Conservation (phyloP, 2,888 invertebrate genomes). For the Agelastica alni region DNA sequence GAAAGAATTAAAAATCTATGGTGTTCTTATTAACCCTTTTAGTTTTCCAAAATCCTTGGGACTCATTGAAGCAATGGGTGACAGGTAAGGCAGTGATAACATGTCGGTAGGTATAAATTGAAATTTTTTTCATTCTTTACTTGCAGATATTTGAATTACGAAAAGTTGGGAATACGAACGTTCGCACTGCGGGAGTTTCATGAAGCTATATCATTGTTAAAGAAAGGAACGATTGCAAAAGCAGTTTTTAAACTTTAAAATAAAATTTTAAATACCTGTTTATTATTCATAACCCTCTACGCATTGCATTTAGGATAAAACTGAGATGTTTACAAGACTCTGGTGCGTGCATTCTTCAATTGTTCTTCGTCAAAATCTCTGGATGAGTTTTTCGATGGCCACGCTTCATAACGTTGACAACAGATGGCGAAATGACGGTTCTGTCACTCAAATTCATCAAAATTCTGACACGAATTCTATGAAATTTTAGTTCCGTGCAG, state of each 20-base stretch:
- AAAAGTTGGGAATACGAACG: slow-evolving; percentile 64
- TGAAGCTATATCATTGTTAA: slow-evolving; percentile 60
- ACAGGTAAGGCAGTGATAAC: slow-evolving; percentile 34
- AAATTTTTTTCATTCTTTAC: not conserved
- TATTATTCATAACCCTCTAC: too few species aligned
- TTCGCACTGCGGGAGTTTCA: slow-evolving; percentile 61
- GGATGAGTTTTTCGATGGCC: too few species aligned
- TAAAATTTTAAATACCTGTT: too few species aligned
- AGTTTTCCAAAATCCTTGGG: slow-evolving; percentile 68
- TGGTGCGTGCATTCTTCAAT: too few species aligned
- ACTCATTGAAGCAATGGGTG: slow-evolving; percentile 67
- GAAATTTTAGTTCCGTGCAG: too few species aligned
- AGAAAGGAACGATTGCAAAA: slow-evolving; percentile 63
- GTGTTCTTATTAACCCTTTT: slow-evolving; percentile 70
- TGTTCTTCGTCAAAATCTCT: too few species aligned
- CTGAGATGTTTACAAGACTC: not conserved
- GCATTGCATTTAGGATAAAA: too few species aligned
- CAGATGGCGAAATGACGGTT: too few species aligned
- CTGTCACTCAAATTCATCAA: too few species aligned
- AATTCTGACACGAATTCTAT: too few species aligned
- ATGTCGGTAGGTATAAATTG: slow-evolving; percentile 1
- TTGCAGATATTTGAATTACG: slow-evolving; percentile 64
- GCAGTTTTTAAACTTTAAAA: slow-evolving; percentile 61
- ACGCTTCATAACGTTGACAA: too few species aligned
- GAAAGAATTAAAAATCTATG: slow-evolving; percentile 68